Base-by-base conservation (phyloP, 2,888 invertebrate species). In the Agriopis marginaria region DNA sequence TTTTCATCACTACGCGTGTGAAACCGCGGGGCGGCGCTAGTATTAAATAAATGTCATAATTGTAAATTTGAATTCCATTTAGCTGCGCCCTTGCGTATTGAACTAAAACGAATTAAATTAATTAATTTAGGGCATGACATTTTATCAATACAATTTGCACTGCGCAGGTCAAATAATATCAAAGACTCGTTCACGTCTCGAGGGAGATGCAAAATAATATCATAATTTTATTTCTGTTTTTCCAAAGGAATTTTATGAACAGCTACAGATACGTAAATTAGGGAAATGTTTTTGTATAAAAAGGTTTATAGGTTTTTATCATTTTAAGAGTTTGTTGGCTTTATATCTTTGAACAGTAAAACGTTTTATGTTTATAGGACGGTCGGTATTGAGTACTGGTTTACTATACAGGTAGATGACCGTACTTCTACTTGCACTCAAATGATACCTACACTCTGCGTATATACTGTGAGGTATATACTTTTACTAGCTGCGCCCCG, bases 221-320 rank as follows among this genome's bases (percentile, higher is more conserved):
- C 58, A n/a, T 63, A 49, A 56, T 54, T 61, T 17, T 68, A 53
- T 68, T 68, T 50, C 53, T 68, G 54, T 68, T 54, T 47, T 53
- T 62, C 32, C 55, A 50, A 59, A 59, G 23, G 47, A 54, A 42
- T 68, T 68, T 64, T 64, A 58, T 58, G 56, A 53, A 14, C 55
- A 58, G 56, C 61, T 63, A 66, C 70, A 72, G 73, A 73, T 73
- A 71, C 70, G 73, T 68, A 70, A 73, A 71, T 75, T 70, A 70
- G 51, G 68, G 64, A 70, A 75, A 71, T 64, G 71, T 66, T 75
- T 72, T 59, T 47, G 47, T 58, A 71, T 71, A 73, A 71, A 74
- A 75, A 63, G 53, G 40, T 69, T 71, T 75, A 71, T 68, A 47
- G 64, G 64, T 39, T 71, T 70, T 73, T 73, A 73, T 71, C 69